A percentile compares a stretch with the other conserved stretches of the same genome.
Conservation (phyloP, 2,113 vertebrate species). For the Lasiurus cinereus region DNA sequence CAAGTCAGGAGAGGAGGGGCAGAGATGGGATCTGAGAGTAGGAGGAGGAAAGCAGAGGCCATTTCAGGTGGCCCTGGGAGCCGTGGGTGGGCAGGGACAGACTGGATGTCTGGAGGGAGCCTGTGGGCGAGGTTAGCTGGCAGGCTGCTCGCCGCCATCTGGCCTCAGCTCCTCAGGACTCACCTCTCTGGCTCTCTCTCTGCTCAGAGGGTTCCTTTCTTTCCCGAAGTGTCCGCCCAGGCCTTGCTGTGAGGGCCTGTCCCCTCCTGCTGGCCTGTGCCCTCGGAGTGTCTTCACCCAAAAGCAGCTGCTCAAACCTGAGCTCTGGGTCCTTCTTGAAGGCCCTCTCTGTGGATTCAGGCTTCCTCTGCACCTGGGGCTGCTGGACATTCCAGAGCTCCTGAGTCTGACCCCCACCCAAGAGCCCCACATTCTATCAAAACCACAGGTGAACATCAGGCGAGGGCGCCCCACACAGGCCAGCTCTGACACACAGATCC, state of each 20-base stretch:
- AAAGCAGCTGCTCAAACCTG: too few relatives aligned
- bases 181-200: neutral
- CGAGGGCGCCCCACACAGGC: fast-evolving
- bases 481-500: neutral
- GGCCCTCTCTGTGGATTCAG: neutral
- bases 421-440: too few relatives aligned
- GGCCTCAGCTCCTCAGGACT: neutral
- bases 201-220: neutral
- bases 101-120: neutral
- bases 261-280: neutral
- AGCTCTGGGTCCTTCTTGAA: neutral
- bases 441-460: fast-evolving
- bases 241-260: too few relatives aligned
- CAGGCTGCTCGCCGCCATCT: neutral
- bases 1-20: neutral
- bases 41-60: neutral
- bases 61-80: neutral
- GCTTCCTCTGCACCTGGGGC: neutral
- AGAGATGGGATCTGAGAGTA: neutral
- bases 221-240: neutral
- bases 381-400: neutral
- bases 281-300: neutral
- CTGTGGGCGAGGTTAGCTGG: neutral
- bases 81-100: neutral
- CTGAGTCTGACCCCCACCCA: neutral